Evolutionary conservation across 2,113 vertebrate genomes (phyloP).

Genomic region (Catharus bicknelli): DNA sequence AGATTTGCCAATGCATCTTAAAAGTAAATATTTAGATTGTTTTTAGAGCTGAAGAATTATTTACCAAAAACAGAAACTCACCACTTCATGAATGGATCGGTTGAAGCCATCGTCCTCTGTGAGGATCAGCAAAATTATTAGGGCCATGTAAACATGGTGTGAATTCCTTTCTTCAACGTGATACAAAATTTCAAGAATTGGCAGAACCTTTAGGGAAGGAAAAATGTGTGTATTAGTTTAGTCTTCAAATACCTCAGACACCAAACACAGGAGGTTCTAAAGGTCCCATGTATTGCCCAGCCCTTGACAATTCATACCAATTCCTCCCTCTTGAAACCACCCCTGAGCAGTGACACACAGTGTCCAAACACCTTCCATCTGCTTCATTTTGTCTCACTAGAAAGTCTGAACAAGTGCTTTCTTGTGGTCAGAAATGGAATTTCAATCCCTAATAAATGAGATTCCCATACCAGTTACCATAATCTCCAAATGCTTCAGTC

Average conservation of each 20-base stretch:
- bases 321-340: not conserved
- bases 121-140: slow-evolving; percentile 95
- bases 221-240: not conserved
- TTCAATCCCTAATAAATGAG: slow-evolving; percentile 11
- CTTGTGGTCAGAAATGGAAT: not conserved
- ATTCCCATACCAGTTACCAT: not conserved
- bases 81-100: slow-evolving; percentile 96
- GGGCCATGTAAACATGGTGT: slow-evolving; percentile 98
- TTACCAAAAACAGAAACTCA: slow-evolving; percentile 67
- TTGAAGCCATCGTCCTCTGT: slow-evolving; percentile 98
- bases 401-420: not conserved
- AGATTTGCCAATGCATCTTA: not conserved
- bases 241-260: not conserved
- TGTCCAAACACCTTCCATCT: not conserved
- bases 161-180: slow-evolving; percentile 96
- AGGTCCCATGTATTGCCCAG: not conserved
- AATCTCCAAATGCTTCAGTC: not conserved
- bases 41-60: not conserved
- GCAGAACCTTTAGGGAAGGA: slow-evolving; percentile 83
- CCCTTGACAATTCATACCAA: not conserved
- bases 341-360: not conserved
- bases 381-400: not conserved
- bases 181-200: slow-evolving; percentile 96
- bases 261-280: not conserved
- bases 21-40: not conserved